Evolutionary conservation across 2,113 vertebrate genomes (phyloP).

Genomic region (Excalfactoria chinensis): DNA sequence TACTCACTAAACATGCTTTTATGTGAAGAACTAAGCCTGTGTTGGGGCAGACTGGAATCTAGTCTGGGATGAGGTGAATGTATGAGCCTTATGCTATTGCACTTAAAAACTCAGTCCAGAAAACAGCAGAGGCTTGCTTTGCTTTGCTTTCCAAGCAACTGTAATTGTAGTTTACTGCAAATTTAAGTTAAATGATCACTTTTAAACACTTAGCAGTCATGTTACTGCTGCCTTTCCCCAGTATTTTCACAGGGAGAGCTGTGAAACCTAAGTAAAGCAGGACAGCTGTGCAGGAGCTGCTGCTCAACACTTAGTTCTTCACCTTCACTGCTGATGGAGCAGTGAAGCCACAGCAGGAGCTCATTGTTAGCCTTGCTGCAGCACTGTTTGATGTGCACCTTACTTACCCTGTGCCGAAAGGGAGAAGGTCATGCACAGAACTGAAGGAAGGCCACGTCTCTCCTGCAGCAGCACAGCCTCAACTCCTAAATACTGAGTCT

Average conservation of each 20-base stretch:
- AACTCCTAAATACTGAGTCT: rapidly evolving
- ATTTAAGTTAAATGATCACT: background rate
- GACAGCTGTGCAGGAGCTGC: background rate
- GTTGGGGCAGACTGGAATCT: background rate
- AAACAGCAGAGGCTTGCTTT: background rate
- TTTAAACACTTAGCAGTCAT: background rate
- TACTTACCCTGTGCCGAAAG: background rate
- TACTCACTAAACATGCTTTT: background rate
- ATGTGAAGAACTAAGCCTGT: background rate
- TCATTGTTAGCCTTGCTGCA: background rate
- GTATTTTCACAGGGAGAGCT: background rate
- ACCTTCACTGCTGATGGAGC: background rate
- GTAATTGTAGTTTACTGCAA: background rate
- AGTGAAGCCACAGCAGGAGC: background rate
- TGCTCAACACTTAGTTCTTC: rapidly evolving
- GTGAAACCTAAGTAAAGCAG: background rate
- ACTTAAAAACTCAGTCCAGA: background rate
- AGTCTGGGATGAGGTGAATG: background rate
- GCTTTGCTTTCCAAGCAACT: background rate
- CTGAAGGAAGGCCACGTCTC: background rate
- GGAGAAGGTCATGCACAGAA: background rate
- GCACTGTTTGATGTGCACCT: background rate
- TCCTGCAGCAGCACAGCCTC: background rate
- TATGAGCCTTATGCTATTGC: background rate
- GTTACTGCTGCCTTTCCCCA: background rate